Percentiles rank a stretch among this genome's conserved stretches.
phyloP scores from a whole-genome alignment of 2,797 vertebrate species.

The Thamnophis elegans region DNA sequence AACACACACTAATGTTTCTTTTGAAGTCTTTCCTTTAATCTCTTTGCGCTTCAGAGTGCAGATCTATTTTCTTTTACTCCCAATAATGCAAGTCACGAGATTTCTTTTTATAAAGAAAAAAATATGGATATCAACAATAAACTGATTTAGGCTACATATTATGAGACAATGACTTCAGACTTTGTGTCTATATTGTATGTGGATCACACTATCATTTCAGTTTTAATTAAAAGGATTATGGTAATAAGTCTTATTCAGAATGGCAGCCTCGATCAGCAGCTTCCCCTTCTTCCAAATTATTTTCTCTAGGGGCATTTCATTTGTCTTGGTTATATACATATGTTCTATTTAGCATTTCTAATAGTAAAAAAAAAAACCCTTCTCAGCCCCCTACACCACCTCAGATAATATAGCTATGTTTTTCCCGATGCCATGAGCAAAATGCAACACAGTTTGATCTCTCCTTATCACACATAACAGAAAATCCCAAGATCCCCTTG shows the following conservation, averaged over 20 bases:
- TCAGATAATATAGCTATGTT: neutral
- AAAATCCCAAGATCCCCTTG: constrained; percentile 6
- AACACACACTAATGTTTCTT: neutral
- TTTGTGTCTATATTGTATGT: constrained; percentile 24
- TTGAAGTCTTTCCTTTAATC: constrained; percentile 15
- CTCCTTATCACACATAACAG: neutral
- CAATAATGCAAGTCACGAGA: constrained; percentile 1
- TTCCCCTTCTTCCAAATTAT: neutral
- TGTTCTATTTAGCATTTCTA: neutral
- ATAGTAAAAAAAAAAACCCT: neutral
- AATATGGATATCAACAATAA: neutral
- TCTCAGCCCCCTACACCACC: neutral
- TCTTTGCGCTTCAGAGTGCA: constrained; percentile 1
- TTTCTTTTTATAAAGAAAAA: neutral
- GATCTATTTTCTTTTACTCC: constrained; percentile 12
- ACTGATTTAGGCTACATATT: constrained; percentile 20
- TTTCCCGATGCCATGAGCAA: neutral
- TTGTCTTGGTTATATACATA: neutral
- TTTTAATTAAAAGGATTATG: constrained; percentile 19
- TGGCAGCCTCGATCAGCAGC: neutral
- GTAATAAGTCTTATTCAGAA: constrained; percentile 15
- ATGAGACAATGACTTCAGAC: constrained; percentile 2
- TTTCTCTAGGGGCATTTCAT: constrained; percentile 11
- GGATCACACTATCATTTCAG: neutral
- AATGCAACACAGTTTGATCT: constrained; percentile 8